Evolutionary conservation across 2,797 vertebrate genomes (phyloP).

Genomic region (Sphaeramia orbicularis): DNA sequence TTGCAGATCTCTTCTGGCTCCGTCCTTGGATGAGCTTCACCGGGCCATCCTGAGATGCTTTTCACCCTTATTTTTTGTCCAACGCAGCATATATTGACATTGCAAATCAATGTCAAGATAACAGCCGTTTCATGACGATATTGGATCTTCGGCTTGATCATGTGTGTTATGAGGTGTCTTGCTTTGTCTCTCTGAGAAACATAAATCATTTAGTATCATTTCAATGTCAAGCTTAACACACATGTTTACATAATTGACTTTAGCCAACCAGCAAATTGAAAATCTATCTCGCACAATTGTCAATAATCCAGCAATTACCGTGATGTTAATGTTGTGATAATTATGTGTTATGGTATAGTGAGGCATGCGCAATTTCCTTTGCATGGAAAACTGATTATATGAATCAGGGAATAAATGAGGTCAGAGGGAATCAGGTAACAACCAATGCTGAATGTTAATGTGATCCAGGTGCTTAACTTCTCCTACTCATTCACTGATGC

Average conservation of each 20-base stretch:
- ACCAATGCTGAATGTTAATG: slow-evolving; percentile 43
- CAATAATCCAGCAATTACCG: slow-evolving; percentile 32
- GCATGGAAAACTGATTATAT: slow-evolving; percentile 33
- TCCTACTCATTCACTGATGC: slow-evolving; percentile 38
- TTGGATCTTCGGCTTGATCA: background rate
- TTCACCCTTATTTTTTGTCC: no score
- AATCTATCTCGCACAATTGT: slow-evolving; percentile 41
- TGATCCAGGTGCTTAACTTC: slow-evolving; percentile 52
- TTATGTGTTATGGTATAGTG: slow-evolving; percentile 21
- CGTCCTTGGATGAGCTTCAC: no score
- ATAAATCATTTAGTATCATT: slow-evolving; percentile 36
- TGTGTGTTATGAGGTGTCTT: no score
- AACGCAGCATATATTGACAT: no score
- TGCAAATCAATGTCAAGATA: background rate
- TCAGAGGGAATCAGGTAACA: slow-evolving; percentile 28
- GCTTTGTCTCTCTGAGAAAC: slow-evolving; percentile 27
- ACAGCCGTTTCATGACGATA: background rate
- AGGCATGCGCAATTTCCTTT: slow-evolving; percentile 23
- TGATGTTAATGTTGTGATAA: slow-evolving; percentile 36
- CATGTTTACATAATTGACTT: slow-evolving; percentile 36
- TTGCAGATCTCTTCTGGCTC: no score
- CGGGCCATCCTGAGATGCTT: no score
- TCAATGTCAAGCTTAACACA: slow-evolving; percentile 21
- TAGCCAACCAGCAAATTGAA: slow-evolving; percentile 18
- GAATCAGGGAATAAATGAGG: slow-evolving; percentile 31